Evolutionary conservation across 2,888 invertebrate genomes (phyloP).

Genomic region (Eupithecia insigniata): DNA sequence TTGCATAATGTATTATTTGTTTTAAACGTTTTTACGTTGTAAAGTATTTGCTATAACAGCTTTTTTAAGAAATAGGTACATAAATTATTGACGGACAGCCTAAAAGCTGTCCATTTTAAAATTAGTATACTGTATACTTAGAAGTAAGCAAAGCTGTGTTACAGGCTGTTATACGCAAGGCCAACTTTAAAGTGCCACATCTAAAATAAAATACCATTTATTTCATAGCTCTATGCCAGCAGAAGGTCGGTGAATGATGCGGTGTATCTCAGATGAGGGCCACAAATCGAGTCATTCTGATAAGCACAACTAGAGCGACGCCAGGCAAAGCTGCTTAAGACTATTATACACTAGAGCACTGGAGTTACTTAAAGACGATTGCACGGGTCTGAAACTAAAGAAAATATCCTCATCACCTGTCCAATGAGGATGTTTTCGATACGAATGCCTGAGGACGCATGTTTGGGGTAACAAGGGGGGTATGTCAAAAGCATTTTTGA

Average conservation of each 20-base stretch:
- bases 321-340: constrained; percentile 37
- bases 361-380: neutral
- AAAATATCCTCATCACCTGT: too few species aligned
- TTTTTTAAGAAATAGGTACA: too few species aligned
- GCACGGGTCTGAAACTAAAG: neutral
- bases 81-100: neutral
- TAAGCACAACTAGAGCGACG: constrained; percentile 51
- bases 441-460: too few species aligned
- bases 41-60: neutral
- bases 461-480: too few species aligned
- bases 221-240: constrained; percentile 47
- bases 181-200: constrained; percentile 2
- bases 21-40: too few species aligned
- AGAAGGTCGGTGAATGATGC: constrained; percentile 61
- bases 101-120: neutral
- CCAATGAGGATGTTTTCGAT: too few species aligned
- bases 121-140: too few species aligned
- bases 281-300: constrained; percentile 58
- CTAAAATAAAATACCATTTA: constrained; percentile 1
- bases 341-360: neutral
- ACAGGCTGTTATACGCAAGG: neutral
- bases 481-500: too few species aligned
- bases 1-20: too few species aligned
- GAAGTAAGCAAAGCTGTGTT: neutral
- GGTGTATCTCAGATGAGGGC: constrained; percentile 53